A percentile compares a stretch with the other conserved stretches of the same genome.
phyloP scores from a whole-genome alignment of 2,113 vertebrate species.

The Heterotis niloticus region DNA sequence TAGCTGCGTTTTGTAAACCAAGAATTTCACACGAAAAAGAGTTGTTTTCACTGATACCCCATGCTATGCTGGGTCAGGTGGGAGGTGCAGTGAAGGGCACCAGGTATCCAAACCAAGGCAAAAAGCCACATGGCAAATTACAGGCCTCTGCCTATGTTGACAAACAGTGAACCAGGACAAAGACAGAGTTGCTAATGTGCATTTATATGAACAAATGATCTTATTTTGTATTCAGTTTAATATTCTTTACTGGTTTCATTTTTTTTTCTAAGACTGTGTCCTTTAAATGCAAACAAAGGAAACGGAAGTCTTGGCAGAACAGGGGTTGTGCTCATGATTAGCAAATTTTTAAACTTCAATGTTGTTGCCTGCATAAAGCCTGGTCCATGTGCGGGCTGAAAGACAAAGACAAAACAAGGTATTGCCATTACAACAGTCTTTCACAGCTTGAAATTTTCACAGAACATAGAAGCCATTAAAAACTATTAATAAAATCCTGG shows the following conservation, averaged over 20 bases:
- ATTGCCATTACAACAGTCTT: conserved; percentile 20
- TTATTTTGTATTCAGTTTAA: conserved; percentile 69
- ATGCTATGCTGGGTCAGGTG: conserved; percentile 51
- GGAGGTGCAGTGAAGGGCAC: too few species aligned
- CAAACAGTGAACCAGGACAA: conserved; percentile 84
- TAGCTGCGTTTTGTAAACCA: conserved; percentile 77
- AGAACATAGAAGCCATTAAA: too few species aligned
- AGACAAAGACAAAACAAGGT: conserved; percentile 15
- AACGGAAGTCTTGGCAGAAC: conserved; percentile 89
- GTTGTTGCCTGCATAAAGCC: conserved; percentile 94
- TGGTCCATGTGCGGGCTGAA: conserved; percentile 96
- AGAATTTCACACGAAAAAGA: conserved; percentile 71
- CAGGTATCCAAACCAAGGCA: conserved; percentile 56
- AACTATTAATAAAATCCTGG: too few species aligned
- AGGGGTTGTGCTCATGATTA: conserved; percentile 80
- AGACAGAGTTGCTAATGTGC: conserved; percentile 79
- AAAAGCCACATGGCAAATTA: conserved; percentile 19
- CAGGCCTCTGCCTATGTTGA: conserved; percentile 82
- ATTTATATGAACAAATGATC: conserved; percentile 88
- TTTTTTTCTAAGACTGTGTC: conserved; percentile 80
- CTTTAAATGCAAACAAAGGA: conserved; percentile 88
- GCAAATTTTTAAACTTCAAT: conserved; percentile 70
- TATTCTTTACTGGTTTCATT: conserved; percentile 45
- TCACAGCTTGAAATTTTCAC: too few species aligned
- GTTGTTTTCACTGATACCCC: conserved; percentile 50